Evolutionary conservation across 2,113 vertebrate species (phyloP).

Genomic region (Corythoichthys intestinalis): DNA sequence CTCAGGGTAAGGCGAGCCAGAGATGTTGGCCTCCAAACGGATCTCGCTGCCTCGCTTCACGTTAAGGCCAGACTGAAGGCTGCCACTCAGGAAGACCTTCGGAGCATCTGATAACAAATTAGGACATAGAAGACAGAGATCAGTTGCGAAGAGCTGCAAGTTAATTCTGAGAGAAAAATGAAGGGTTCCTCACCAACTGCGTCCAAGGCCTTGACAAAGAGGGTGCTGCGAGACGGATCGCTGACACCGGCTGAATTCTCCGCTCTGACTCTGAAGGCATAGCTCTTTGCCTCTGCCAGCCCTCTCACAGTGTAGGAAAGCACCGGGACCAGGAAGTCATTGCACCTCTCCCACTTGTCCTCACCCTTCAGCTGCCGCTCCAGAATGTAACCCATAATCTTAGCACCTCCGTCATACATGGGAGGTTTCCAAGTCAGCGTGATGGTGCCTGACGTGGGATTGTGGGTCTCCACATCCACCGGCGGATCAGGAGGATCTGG

Average conservation of each 20-base stretch:
- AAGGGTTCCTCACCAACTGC: conserved; percentile 73
- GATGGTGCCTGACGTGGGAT: conserved; percentile 85
- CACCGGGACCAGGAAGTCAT: conserved; percentile 90
- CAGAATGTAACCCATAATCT: conserved; percentile 96
- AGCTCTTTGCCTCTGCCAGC: conserved; percentile 84
- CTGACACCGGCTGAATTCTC: conserved; percentile 93
- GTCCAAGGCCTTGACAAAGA: conserved; percentile 82
- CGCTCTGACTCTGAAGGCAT: conserved; percentile 87
- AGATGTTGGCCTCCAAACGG: conserved; percentile 84
- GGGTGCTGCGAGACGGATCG: conserved; percentile 86
- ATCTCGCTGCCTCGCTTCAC: conserved; percentile 88
- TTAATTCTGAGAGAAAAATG: neutral
- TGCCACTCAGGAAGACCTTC: conserved; percentile 88
- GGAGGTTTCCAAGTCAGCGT: conserved; percentile 98
- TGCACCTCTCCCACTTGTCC: conserved; percentile 89
- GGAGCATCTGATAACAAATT: conserved; percentile 77
- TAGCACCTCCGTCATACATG: conserved; percentile 89
- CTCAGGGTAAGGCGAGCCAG: conserved; percentile 89
- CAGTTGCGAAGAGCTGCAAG: neutral
- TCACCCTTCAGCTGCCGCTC: conserved; percentile 87
- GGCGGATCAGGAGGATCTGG: conserved; percentile 92
- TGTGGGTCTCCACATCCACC: conserved; percentile 86
- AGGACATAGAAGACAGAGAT: neutral
- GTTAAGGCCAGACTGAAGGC: conserved; percentile 81
- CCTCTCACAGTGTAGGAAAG: conserved; percentile 89